Evolutionary conservation across 2,888 invertebrate genomes (phyloP).

Genomic region (Melanchra persicariae): DNA sequence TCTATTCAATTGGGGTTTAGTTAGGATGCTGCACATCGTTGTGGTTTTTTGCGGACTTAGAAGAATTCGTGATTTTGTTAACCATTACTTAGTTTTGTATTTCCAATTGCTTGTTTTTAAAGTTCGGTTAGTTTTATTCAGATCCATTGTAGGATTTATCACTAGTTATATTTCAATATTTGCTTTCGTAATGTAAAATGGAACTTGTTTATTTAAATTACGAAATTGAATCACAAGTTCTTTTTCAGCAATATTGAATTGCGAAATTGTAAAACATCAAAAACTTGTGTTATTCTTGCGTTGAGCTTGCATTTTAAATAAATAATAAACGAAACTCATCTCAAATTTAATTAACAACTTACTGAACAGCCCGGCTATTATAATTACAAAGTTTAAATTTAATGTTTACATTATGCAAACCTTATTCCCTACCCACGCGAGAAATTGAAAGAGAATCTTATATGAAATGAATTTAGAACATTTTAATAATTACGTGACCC

Average conservation of each 20-base stretch:
- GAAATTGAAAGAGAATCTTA: conserved; percentile 40
- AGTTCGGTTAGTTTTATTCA: background rate
- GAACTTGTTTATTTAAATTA: conserved; percentile 33
- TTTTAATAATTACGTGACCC: conserved; percentile 63
- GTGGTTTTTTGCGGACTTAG: background rate
- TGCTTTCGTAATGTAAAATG: background rate
- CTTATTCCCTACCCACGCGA: conserved; percentile 19
- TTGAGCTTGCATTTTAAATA: conserved; percentile 25
- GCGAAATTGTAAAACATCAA: conserved; percentile 11
- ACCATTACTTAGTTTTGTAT: background rate
- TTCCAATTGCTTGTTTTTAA: background rate
- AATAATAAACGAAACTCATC: conserved; percentile 39
- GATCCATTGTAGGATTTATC: background rate
- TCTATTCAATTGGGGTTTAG: background rate
- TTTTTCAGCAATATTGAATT: conserved; percentile 14
- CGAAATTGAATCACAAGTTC: conserved; percentile 20
- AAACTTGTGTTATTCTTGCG: conserved; percentile 20
- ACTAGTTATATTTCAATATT: background rate
- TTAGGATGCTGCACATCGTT: background rate
- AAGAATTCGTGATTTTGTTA: background rate
- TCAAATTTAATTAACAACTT: conserved; percentile 42
- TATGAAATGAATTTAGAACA: conserved; percentile 47
- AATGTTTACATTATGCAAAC: conserved; percentile 48
- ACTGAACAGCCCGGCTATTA: conserved; percentile 24
- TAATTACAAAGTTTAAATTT: conserved; percentile 48